Base-by-base conservation (phyloP, 2,113 vertebrate genomes). In the Cavia aperea region DNA sequence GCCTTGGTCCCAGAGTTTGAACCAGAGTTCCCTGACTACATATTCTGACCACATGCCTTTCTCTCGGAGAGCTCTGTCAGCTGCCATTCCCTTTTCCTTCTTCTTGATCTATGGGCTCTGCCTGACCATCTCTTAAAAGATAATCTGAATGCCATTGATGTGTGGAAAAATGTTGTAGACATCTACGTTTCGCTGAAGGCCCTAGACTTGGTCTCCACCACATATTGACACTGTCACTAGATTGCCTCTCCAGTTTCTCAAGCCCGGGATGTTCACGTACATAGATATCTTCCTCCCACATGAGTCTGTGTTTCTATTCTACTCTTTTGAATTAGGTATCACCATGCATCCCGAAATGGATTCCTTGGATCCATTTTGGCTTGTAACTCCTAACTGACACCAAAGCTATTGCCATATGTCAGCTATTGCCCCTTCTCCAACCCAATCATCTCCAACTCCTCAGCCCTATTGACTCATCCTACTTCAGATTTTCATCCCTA, bases 11-110 rank as follows among this genome's bases (percentile, higher is more conserved):
- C 6, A 11, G 72, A 87, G 15, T 72, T 88, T 19, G n/a, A 81
- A 29, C 10, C 23, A 2, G 18, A 73, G 56, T 43, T 62, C n/a
- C 11, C 9, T 0, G 1, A 33, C 56, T 39, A 10, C 16, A 24
- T 21, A 39, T 15, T 82, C 33, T 58, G 62, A 43, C 23, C 60
- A 54, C 39, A 15, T 89, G 62, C 13, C 54, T 11, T 0, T 58
- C 10, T 49, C 16, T 43, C 12, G 4, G n/a, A 36, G 15, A 36
- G 5, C 26, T 63, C 29, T 12, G 2, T 58, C 58, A 65, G 63
- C 72, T 86, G 39, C 8, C n/a, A 18, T 36, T 39, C 11, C 43
- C 84, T 46, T 87, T 78, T 31, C 86, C 33, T 83, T 81, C 63
- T 26, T 18, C 14, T 65, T 26, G 12, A 14, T 89, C 63, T 23